Percentiles rank a stretch among this genome's conserved stretches.
Conservation (phyloP, 2,113 vertebrate genomes). For the Bufo bufo region DNA sequence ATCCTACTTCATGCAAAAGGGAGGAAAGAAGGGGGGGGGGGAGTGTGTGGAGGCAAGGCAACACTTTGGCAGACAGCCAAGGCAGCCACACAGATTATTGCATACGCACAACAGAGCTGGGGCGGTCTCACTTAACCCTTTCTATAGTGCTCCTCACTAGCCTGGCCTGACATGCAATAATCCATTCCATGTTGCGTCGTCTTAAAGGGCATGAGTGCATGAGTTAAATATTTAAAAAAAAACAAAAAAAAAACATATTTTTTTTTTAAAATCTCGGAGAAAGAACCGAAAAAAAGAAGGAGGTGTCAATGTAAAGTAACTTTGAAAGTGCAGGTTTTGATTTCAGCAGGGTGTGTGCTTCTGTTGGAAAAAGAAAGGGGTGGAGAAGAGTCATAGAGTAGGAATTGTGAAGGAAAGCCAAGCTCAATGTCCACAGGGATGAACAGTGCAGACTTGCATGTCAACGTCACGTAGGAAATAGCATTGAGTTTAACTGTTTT, state of each 20-base stretch:
- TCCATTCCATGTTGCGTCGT: slow-evolving; percentile 1
- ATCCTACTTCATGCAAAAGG: slow-evolving; percentile 73
- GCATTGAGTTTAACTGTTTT: slow-evolving; percentile 30
- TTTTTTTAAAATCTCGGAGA: background rate
- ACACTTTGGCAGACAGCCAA: slow-evolving; percentile 76
- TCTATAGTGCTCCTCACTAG: background rate
- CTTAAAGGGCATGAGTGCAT: background rate
- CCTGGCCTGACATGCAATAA: slow-evolving; percentile 12
- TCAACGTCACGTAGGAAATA: slow-evolving; percentile 54
- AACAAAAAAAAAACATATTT: no score
- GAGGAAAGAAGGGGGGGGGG: slow-evolving; percentile 32
- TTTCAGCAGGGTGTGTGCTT: slow-evolving; percentile 52
- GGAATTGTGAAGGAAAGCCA: slow-evolving; percentile 45
- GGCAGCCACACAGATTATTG: slow-evolving; percentile 73
- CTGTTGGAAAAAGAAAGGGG: slow-evolving; percentile 53
- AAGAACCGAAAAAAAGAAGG: background rate
- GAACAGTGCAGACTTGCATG: slow-evolving; percentile 31
- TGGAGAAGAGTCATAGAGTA: slow-evolving; percentile 48
- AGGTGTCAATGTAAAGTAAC: slow-evolving; percentile 11
- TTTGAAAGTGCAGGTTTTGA: slow-evolving; percentile 41
- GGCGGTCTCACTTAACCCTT: slow-evolving; percentile 73
- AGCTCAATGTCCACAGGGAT: slow-evolving; percentile 55
- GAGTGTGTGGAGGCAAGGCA: slow-evolving; percentile 67
- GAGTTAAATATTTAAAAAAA: background rate
- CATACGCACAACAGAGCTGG: slow-evolving; percentile 69